Base-by-base conservation (phyloP, 2,888 invertebrate species). In the Drosophila atroscutellata region DNA sequence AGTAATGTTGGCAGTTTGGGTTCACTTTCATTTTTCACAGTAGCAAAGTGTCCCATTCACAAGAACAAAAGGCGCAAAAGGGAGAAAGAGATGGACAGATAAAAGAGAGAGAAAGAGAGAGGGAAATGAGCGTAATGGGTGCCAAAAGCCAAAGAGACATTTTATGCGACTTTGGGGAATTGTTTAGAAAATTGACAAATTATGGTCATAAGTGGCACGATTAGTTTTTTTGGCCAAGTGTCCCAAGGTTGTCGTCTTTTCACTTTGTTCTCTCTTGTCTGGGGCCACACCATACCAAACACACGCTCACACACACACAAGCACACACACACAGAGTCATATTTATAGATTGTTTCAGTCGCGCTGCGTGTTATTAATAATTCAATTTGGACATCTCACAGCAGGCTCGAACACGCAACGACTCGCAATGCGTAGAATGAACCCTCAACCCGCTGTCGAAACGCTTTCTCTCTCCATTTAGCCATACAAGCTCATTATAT, bases 171-270 rank as follows among this genome's bases (percentile, higher is more conserved):
- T 76, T 72, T 66, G 55, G 82, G 83, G 86, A 88, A 86, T 86
- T 88, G 83, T 83, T 88, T 88, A 83, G 86, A 86, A 88, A 86
- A 86, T 88, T 86, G 88, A 88, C 88, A 88, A 87, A 86, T 86
- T 88, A 86, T 83, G 80, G 72, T 74, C 84, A 74, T 86, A 86
- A 88, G 88, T 86, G 86, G 83, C 72, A 76, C 86, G 83, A 83
- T 88, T 86, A 88, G 86, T 83, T 80, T 74, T 70, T 69, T 62
- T 56, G 66, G 51, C 65, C 61, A 80, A 73, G 66, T 69, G 71
- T 67, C 72, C 58, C 82, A 75, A 80, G 77, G 83, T 75, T 86
- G 81, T 77, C 72, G 80, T 72, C 80, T 77, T 80, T 80, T 66
- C 79, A 67, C 79, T 56, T 55, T 24, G 15, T 9, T 28, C 11